phyloP scores from a whole-genome alignment of 2,888 invertebrate genomes.

The Philhelius pedissequus region DNA sequence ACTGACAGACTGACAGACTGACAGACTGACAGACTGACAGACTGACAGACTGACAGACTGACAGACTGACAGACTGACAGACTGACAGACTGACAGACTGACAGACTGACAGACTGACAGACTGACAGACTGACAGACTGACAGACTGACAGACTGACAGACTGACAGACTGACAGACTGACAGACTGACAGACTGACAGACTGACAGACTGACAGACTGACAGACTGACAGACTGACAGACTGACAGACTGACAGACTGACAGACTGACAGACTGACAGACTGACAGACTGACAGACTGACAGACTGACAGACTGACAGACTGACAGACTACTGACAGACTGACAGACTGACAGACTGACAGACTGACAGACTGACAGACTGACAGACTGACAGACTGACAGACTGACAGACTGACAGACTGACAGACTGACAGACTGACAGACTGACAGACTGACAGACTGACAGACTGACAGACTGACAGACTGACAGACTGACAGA shows the following conservation, averaged over 20 bases:
- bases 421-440: no score
- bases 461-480: no score
- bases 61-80: constrained; percentile 33
- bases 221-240: constrained; percentile 10
- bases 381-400: no score
- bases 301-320: constrained; percentile 10
- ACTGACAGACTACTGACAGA: neutral
- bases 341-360: no score
- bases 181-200: constrained; percentile 10
- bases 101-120: constrained; percentile 5
- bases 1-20: constrained; percentile 7
- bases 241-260: constrained; percentile 5
- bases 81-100: constrained; percentile 23
- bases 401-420: no score
- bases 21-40: constrained; percentile 17
- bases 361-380: no score
- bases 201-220: constrained; percentile 5
- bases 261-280: constrained; percentile 5
- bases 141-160: constrained; percentile 27
- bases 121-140: constrained; percentile 14
- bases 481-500: no score
- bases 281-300: constrained; percentile 2
- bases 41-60: constrained; percentile 7
- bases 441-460: no score
- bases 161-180: constrained; percentile 8